Evolutionary conservation across 2,888 invertebrate species (phyloP).

Genomic region (Busseola fusca): DNA sequence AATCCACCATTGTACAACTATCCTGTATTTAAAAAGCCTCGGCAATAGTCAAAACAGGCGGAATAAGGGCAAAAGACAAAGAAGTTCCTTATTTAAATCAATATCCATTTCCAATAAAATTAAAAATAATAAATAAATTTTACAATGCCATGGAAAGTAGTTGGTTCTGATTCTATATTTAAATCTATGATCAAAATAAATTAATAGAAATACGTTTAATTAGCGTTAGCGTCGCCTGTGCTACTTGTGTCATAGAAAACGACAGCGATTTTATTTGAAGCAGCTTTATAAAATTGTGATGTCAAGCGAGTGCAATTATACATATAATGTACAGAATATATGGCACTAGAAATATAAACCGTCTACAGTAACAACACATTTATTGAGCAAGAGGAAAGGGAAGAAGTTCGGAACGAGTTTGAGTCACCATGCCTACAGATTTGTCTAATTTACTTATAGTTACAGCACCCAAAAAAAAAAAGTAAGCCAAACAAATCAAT

Average conservation of each 20-base stretch:
- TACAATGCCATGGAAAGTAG: constrained; percentile 14
- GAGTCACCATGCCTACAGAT: constrained; percentile 28
- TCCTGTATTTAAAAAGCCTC: constrained; percentile 25
- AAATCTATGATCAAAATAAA: constrained; percentile 11
- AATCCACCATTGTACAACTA: constrained; percentile 27
- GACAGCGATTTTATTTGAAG: constrained; percentile 15
- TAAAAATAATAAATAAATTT: constrained; percentile 16
- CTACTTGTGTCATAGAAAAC: constrained; percentile 19
- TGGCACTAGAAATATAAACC: constrained; percentile 79
- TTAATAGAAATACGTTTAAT: constrained; percentile 11
- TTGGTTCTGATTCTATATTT: constrained; percentile 13
- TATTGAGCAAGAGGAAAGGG: constrained; percentile 70
- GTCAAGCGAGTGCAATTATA: constrained; percentile 61
- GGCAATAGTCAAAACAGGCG: constrained; percentile 22
- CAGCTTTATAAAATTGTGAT: constrained; percentile 62
- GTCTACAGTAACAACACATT: constrained; percentile 58
- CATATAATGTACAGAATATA: constrained; percentile 76
- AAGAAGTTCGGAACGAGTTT: constrained; percentile 55
- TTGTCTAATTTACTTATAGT: constrained; percentile 36
- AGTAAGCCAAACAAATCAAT: constrained; percentile 31
- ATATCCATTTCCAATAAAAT: constrained; percentile 21
- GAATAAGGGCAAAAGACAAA: constrained; percentile 17
- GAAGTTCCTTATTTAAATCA: constrained; percentile 27
- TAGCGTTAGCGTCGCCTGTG: constrained; percentile 19
- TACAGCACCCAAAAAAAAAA: constrained; percentile 18